Evolutionary conservation across 2,888 invertebrate genomes (phyloP).

Genomic region (Chymomyza amoena): DNA sequence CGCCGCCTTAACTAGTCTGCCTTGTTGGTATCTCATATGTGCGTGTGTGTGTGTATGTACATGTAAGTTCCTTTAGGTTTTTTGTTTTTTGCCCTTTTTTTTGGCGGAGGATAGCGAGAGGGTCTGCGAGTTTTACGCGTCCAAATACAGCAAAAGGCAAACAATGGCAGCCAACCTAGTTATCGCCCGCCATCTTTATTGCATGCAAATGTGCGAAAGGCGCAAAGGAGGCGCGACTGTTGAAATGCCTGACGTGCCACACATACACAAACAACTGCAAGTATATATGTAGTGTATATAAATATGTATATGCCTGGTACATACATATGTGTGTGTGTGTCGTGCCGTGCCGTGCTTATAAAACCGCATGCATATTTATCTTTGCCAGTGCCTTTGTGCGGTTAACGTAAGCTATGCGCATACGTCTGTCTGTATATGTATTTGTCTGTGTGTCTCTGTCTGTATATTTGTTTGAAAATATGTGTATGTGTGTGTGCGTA

Average conservation of each 20-base stretch:
- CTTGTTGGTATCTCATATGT: background rate
- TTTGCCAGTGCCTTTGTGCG: conserved; percentile 30
- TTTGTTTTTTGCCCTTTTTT: background rate
- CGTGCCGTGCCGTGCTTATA: conserved; percentile 49
- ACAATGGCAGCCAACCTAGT: conserved; percentile 69
- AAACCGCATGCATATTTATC: conserved; percentile 68
- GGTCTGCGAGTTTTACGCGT: background rate
- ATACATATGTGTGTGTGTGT: conserved; percentile 19
- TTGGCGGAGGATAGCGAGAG: background rate
- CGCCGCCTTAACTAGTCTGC: background rate
- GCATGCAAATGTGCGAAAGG: conserved; percentile 71
- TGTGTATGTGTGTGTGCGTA: conserved; percentile 36
- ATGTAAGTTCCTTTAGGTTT: background rate
- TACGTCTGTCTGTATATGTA: background rate
- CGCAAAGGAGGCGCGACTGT: conserved; percentile 59
- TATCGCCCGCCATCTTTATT: conserved; percentile 71
- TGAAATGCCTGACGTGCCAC: conserved; percentile 58
- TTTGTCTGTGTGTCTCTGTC: background rate
- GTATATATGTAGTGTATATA: conserved; percentile 22
- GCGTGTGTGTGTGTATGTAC: background rate
- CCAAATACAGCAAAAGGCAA: conserved; percentile 62
- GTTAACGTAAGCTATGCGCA: conserved; percentile 19
- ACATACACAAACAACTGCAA: conserved; percentile 16
- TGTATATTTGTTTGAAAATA: background rate
- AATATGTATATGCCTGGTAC: conserved; percentile 9